Percentiles rank a stretch among this genome's conserved stretches.
Conservation (phyloP, 1,140 invertebrate genomes). For the Drosophila santomea region DNA sequence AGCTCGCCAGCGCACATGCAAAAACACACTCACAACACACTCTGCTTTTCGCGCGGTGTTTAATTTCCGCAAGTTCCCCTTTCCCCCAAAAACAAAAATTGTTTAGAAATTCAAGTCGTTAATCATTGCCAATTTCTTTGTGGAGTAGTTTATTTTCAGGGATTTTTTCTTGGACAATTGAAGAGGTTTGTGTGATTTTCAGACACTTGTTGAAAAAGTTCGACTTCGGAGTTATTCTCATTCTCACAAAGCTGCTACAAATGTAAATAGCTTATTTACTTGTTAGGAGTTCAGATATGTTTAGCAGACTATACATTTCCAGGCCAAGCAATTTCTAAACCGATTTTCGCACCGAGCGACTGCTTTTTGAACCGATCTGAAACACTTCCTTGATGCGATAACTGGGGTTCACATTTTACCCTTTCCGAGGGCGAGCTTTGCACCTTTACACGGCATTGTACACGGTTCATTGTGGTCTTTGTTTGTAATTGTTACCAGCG, state of each 20-base stretch:
- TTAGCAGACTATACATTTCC: no score
- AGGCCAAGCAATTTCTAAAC: no score
- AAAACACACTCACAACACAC: conserved; percentile 1
- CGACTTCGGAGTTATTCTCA: not conserved
- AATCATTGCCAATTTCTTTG: not conserved
- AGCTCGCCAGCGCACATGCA: conserved; percentile 23
- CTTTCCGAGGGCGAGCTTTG: conserved; percentile 15
- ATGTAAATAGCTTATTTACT: no score
- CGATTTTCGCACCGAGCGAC: no score
- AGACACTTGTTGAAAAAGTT: no score
- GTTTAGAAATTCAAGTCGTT: not conserved
- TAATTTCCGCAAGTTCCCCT: conserved; percentile 3
- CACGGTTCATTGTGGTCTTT: conserved; percentile 32
- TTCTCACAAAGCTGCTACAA: not conserved
- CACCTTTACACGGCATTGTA: conserved; percentile 10
- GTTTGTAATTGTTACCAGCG: conserved; percentile 20
- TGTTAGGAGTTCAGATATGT: no score
- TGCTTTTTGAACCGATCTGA: not conserved
- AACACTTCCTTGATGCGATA: not conserved
- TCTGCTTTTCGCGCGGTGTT: conserved; percentile 18
- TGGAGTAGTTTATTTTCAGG: not conserved
- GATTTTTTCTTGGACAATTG: no score
- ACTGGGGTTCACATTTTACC: conserved; percentile 1
- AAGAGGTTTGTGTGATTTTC: no score
- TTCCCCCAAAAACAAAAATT: not conserved